Evolutionary conservation across 1,140 invertebrate genomes (phyloP).

Genomic region (Bombus picipes): DNA sequence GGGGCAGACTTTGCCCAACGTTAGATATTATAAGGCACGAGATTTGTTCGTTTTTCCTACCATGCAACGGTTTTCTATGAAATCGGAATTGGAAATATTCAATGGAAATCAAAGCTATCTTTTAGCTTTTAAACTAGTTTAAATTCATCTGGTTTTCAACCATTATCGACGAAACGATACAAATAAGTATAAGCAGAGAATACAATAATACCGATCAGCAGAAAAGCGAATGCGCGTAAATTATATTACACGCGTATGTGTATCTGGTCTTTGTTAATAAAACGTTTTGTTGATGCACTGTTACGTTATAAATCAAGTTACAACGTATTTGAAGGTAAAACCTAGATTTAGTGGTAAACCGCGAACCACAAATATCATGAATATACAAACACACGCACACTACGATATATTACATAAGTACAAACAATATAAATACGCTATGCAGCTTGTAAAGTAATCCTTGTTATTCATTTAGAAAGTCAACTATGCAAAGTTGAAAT

Average conservation of each 20-base stretch:
- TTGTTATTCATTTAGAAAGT: conserved; percentile 1
- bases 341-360: background rate
- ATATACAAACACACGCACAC: background rate
- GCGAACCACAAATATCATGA: background rate
- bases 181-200: too few relatives aligned
- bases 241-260: background rate
- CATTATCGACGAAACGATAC: too few relatives aligned
- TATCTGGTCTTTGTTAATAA: too few relatives aligned
- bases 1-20: background rate
- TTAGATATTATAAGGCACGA: background rate
- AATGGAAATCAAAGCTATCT: background rate
- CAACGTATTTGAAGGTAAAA: background rate
- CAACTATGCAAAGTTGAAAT: background rate
- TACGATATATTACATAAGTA: background rate
- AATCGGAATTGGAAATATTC: background rate
- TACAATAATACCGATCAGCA: background rate
- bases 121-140: background rate
- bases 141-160: too few relatives aligned
- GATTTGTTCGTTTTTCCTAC: background rate
- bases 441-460: background rate
- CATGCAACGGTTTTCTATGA: background rate
- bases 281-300: background rate
- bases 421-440: background rate
- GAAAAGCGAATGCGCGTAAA: background rate
- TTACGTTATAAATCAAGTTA: background rate